Evolutionary conservation across 2,113 vertebrate species (phyloP).

Genomic region (Pollachius pollachius): DNA sequence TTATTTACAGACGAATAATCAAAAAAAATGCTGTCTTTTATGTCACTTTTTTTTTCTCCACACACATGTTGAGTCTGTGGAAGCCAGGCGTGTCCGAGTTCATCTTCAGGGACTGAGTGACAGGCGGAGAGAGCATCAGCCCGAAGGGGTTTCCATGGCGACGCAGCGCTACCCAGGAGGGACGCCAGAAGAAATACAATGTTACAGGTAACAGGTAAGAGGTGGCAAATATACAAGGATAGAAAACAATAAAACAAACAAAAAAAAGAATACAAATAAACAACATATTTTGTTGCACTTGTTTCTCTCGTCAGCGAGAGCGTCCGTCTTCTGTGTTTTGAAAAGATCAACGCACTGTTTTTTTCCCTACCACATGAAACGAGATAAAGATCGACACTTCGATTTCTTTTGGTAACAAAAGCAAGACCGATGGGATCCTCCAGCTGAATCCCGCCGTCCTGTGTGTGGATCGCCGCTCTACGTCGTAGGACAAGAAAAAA

Average conservation of each 20-base stretch:
- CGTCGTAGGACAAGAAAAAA: too few relatives aligned
- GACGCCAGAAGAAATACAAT: constrained; percentile 52
- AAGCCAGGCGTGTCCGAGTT: constrained; percentile 6
- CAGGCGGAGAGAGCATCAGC: constrained; percentile 43
- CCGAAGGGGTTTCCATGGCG: constrained; percentile 47
- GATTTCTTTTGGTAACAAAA: neutral
- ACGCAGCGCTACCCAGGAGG: constrained; percentile 29
- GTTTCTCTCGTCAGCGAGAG: neutral
- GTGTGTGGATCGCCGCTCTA: too few relatives aligned
- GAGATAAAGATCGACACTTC: neutral
- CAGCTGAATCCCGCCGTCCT: too few relatives aligned
- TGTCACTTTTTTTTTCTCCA: constrained; percentile 9
- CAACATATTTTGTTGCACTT: neutral
- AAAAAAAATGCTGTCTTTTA: constrained; percentile 39
- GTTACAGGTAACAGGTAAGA: constrained; percentile 14
- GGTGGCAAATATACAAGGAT: constrained; percentile 16
- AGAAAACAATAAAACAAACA: neutral
- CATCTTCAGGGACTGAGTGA: constrained; percentile 26
- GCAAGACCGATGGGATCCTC: too few relatives aligned
- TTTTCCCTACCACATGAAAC: too few relatives aligned
- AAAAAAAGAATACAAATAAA: neutral
- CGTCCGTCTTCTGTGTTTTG: too few relatives aligned
- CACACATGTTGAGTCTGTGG: neutral
- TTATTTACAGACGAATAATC: constrained; percentile 72
- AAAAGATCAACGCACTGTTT: too few relatives aligned